Conservation (phyloP, 2,797 vertebrate species). For the Sparus aurata region DNA sequence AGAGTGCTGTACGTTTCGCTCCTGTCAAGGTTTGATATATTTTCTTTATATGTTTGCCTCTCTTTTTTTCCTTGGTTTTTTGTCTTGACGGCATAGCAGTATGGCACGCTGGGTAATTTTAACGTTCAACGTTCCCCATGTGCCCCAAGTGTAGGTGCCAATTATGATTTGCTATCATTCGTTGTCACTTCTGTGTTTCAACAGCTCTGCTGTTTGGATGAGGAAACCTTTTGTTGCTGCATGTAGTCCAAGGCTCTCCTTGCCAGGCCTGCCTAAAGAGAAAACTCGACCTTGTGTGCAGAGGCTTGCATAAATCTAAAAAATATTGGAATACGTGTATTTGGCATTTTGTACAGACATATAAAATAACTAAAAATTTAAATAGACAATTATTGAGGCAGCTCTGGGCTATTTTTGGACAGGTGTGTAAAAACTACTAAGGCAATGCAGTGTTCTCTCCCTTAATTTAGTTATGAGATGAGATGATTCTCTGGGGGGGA, state of each 20-base stretch:
- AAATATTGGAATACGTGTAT: conserved; percentile 66
- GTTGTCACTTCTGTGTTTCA: conserved; percentile 67
- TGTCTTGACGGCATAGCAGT: conserved; percentile 59
- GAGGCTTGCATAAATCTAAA: conserved; percentile 60
- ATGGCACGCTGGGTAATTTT: conserved; percentile 66
- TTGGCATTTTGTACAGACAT: conserved; percentile 82
- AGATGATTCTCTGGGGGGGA: conserved; percentile 55
- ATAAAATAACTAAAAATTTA: conserved; percentile 67
- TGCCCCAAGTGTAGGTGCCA: conserved; percentile 69
- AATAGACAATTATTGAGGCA: conserved; percentile 73
- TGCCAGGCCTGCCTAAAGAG: conserved; percentile 66
- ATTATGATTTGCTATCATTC: conserved; percentile 59
- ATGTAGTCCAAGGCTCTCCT: conserved; percentile 69
- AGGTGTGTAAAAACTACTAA: conserved; percentile 74
- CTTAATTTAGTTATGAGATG: conserved; percentile 53
- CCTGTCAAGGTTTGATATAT: conserved; percentile 61
- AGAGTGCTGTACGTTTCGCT: conserved; percentile 72
- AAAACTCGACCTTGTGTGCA: conserved; percentile 47
- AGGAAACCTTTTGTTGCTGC: conserved; percentile 72
- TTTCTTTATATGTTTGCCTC: conserved; percentile 62
- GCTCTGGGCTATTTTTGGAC: conserved; percentile 77
- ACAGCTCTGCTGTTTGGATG: conserved; percentile 58
- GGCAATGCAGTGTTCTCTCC: conserved; percentile 75
- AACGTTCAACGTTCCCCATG: conserved; percentile 28
- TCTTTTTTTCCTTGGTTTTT: conserved; percentile 26